These are phyloP conservation scores for Harpagoxenus sublaevis DNA, from an alignment of 2,888 invertebrate genomes.

Conservation along the genomic window DNA sequence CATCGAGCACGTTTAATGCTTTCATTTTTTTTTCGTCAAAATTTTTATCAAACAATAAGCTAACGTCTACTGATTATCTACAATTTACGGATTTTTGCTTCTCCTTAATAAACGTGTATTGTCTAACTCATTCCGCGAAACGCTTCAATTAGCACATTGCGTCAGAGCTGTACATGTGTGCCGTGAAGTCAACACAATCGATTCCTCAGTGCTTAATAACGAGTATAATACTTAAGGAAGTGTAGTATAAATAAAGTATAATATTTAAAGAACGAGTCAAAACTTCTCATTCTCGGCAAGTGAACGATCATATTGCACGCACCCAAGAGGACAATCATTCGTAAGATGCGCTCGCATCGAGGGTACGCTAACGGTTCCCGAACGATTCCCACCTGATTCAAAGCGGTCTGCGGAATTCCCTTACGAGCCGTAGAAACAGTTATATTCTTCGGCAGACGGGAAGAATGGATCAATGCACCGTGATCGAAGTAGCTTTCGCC, in stretches of 20 bases:
- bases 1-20: not conserved
- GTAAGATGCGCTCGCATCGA: constrained; percentile 71
- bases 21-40: not conserved
- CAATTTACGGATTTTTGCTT: not conserved
- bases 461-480: constrained; percentile 64
- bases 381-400: constrained; percentile 72
- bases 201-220: constrained; percentile 13
- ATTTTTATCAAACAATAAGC: not conserved
- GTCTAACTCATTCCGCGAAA: constrained; percentile 12
- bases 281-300: constrained; percentile 48
- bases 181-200: not conserved
- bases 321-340: constrained; percentile 73
- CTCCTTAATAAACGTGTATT: not conserved
- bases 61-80: not conserved
- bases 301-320: constrained; percentile 55
- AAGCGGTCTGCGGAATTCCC: constrained; percentile 70
- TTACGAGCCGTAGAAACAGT: constrained; percentile 74
- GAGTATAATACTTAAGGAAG: constrained; percentile 33
- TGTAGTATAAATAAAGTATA: not conserved
- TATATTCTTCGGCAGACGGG: constrained; percentile 55
- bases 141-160: constrained; percentile 34
- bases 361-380: constrained; percentile 74
- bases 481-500: constrained; percentile 62
- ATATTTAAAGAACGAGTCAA: constrained; percentile 25
- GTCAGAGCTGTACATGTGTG: not conserved